phyloP scores from a whole-genome alignment of 1,140 invertebrate genomes.

The Paraescarpia echinospica region DNA sequence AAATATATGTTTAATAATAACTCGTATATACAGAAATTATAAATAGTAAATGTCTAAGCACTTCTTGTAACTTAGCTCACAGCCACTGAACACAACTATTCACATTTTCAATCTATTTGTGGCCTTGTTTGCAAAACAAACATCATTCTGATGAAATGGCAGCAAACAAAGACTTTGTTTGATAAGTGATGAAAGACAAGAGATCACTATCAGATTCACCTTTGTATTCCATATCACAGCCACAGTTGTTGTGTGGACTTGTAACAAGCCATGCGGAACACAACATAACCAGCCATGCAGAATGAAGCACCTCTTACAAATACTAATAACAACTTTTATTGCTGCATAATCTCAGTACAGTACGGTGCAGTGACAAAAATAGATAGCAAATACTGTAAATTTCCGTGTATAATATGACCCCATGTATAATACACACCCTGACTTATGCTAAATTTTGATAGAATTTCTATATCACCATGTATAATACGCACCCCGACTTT shows the following conservation, averaged over 20 bases:
- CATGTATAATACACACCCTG: too few species aligned
- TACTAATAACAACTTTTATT: neutral
- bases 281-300: neutral
- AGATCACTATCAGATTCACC: neutral
- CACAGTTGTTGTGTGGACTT: neutral
- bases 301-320: neutral
- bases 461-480: too few species aligned
- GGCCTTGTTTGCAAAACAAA: neutral
- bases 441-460: too few species aligned
- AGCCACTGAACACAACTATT: neutral
- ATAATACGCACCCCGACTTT: too few species aligned
- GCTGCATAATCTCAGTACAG: too few species aligned
- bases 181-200: neutral
- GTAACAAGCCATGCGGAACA: neutral
- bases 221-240: neutral
- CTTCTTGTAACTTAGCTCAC: neutral
- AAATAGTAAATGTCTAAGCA: neutral
- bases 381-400: too few species aligned
- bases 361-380: too few species aligned
- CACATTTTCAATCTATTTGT: neutral
- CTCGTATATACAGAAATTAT: neutral
- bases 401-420: too few species aligned
- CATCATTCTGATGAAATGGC: neutral
- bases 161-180: neutral
- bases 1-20: neutral